Evolutionary conservation across 2,888 invertebrate genomes (phyloP).

Genomic region (Gymnoscelis rufifasciata): DNA sequence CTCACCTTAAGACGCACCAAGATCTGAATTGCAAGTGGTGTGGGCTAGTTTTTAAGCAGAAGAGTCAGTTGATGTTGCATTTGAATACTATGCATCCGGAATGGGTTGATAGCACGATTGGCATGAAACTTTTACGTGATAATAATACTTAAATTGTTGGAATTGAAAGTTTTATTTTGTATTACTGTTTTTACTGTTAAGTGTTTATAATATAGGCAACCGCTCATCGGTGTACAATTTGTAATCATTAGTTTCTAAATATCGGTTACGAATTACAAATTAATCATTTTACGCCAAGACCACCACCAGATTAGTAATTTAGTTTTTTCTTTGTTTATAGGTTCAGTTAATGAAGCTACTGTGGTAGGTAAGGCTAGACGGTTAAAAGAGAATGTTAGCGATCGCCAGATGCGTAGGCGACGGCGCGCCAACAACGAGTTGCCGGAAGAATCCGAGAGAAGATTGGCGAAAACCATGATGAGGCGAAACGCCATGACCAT

Average conservation of each 20-base stretch:
- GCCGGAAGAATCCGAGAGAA: slow-evolving; percentile 62
- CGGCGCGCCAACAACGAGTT: slow-evolving; percentile 66
- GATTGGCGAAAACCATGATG: slow-evolving; percentile 70
- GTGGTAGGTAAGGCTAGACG: slow-evolving; percentile 47
- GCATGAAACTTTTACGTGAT: slow-evolving; percentile 28
- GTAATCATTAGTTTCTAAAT: too few species aligned
- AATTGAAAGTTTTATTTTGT: too few species aligned
- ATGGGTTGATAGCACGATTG: slow-evolving; percentile 33
- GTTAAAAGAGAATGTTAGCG: slow-evolving; percentile 66
- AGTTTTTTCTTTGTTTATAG: slow-evolving; percentile 59
- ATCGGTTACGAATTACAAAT: too few species aligned
- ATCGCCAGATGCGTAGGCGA: slow-evolving; percentile 65
- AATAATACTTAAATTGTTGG: neutral
- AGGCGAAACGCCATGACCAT: slow-evolving; percentile 60
- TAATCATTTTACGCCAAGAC: too few species aligned
- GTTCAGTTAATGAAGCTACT: slow-evolving; percentile 50
- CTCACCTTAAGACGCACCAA: slow-evolving; percentile 59
- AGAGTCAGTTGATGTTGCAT: slow-evolving; percentile 41
- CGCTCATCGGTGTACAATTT: too few species aligned
- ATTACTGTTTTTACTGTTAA: too few species aligned
- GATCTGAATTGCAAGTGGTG: slow-evolving; percentile 54
- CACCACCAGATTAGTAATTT: slow-evolving; percentile 4
- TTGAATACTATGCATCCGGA: slow-evolving; percentile 44
- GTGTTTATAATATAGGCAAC: too few species aligned
- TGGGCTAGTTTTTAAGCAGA: slow-evolving; percentile 45